These are phyloP conservation scores for Polyploca ridens DNA, from an alignment of 2,888 invertebrate genomes.

Conservation along the genomic window DNA sequence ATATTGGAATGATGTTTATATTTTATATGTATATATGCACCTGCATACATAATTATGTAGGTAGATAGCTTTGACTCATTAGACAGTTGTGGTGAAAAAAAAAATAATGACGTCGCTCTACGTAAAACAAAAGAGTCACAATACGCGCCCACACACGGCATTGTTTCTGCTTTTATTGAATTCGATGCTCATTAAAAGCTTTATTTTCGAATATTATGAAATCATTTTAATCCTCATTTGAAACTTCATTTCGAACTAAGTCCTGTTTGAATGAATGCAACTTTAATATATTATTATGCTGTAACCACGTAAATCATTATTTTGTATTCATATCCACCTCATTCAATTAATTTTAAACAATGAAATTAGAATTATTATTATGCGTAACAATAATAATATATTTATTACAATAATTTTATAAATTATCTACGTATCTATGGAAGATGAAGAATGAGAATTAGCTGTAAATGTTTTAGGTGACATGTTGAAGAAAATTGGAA, in stretches of 20 bases:
- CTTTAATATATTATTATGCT: neutral
- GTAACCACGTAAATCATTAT: neutral
- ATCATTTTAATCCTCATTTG: conserved; percentile 20
- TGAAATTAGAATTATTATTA: no score
- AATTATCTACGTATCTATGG: no score
- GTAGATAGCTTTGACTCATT: conserved; percentile 63
- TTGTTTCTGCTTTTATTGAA: conserved; percentile 76
- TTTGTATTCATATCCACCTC: no score
- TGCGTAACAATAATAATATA: no score
- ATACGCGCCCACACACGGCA: conserved; percentile 69
- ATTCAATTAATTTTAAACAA: no score
- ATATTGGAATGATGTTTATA: no score
- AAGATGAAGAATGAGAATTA: no score
- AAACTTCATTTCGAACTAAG: conserved; percentile 21
- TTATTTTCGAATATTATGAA: conserved; percentile 38
- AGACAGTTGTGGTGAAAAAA: conserved; percentile 65
- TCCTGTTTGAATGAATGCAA: conserved; percentile 2
- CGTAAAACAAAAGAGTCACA: conserved; percentile 69
- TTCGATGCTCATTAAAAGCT: conserved; percentile 77
- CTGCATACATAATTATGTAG: conserved; percentile 31
- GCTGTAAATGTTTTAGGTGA: no score
- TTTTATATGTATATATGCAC: neutral
- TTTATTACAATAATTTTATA: no score
- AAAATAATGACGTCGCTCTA: conserved; percentile 67
- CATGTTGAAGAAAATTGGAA: no score